Conservation (phyloP, 30 jellyfish, hydroid and myxozoan species). For the Pelagia noctiluca region DNA sequence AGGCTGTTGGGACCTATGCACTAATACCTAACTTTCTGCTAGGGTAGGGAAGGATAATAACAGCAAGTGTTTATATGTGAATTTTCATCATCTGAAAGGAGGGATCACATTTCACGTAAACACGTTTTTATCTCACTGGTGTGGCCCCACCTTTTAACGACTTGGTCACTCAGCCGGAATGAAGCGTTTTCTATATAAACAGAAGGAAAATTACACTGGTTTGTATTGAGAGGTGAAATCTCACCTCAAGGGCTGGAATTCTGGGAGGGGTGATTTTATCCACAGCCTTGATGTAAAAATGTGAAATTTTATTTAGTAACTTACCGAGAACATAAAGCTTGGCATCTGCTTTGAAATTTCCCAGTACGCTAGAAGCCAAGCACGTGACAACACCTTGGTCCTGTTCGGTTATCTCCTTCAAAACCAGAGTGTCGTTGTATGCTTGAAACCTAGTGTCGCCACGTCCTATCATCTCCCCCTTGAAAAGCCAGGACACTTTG, state of each 20-base stretch:
- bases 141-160: neutral
- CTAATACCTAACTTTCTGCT: no score
- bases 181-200: neutral
- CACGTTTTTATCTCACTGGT: neutral
- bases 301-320: neutral
- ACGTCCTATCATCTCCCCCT: neutral
- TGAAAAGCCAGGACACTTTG: neutral
- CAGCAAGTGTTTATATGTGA: no score
- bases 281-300: neutral
- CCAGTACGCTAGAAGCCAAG: constrained; percentile 12
- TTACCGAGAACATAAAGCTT: constrained; percentile 7
- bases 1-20: no score
- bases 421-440: neutral
- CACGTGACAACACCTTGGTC: constrained; percentile 8
- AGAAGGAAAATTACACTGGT: neutral
- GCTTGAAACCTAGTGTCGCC: neutral
- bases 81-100: no score
- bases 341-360: neutral
- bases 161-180: neutral
- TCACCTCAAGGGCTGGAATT: neutral
- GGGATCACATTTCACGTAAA: no score
- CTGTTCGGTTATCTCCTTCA: neutral
- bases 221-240: neutral
- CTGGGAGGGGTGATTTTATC: neutral
- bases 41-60: no score